Evolutionary conservation across 2,797 vertebrate genomes (phyloP).

Genomic region (Margarornis squamiger): DNA sequence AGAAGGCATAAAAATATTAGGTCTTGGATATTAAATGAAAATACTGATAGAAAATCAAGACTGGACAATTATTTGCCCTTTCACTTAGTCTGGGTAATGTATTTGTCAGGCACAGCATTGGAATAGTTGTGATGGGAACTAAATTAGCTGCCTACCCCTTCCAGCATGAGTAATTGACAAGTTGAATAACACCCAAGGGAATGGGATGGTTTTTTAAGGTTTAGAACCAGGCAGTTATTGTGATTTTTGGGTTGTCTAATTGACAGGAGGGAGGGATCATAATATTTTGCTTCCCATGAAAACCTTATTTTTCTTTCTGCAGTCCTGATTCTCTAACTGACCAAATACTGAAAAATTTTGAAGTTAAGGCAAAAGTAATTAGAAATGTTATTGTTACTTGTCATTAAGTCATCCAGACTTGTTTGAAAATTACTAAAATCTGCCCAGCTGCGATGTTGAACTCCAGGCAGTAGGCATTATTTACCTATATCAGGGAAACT

Average conservation of each 20-base stretch:
- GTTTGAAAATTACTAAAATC: neutral
- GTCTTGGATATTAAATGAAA: neutral
- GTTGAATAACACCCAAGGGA: neutral
- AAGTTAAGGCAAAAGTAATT: neutral
- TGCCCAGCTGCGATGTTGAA: neutral
- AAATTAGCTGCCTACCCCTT: constrained; percentile 38
- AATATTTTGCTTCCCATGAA: constrained; percentile 4
- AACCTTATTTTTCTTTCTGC: constrained; percentile 10
- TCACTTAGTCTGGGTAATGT: neutral
- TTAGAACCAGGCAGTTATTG: neutral
- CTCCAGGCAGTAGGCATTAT: neutral
- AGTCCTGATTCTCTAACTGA: neutral
- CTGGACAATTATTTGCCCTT: neutral
- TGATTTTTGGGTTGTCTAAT: neutral
- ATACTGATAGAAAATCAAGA: neutral
- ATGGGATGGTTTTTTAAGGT: neutral
- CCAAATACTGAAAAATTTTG: neutral
- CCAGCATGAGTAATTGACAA: neutral
- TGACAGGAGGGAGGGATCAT: neutral
- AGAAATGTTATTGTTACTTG: neutral
- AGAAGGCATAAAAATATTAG: neutral
- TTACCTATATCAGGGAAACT: neutral
- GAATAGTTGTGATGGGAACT: neutral
- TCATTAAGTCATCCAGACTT: neutral
- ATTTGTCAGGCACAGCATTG: neutral